Base-by-base conservation (phyloP, 2,888 invertebrate genomes). In the Latrodectus elegans region DNA sequence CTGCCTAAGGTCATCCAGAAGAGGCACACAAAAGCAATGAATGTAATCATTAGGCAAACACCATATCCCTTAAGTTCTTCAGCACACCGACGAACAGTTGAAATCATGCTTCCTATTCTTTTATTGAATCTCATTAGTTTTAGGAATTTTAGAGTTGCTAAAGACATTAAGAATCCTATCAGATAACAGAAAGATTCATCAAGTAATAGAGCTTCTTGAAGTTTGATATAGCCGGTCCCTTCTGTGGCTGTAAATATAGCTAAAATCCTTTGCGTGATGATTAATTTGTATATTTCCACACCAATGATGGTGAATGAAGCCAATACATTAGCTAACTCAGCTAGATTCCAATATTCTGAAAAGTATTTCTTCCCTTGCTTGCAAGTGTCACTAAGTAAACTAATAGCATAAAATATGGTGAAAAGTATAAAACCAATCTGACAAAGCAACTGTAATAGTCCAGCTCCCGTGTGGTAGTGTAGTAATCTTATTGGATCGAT, bases 111-210 rank as follows among this genome's bases (percentile, higher is more conserved):
- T 80, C 92, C 92, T 91, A 93, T 93, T 86, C 93, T 91, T 88
- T 92, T 91, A 91, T 93, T 93, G 91, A 93, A 93, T 80, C 93
- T 91, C 51, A 93, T 91, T 17, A 93, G 91, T 86, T 92, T 92
- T 74, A 93, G 90, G 91, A 93, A 93, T 90, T 93, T 93, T 78
- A 93, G 90, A 6, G 92, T 92, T n/a, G 92, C 92, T 68, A 93
- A 91, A 91, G 93, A 93, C 64, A 93, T 92, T 38, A 93, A 90
- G 90, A 92, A 92, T 12, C 92, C 93, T 11, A 93, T 91, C 89
- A 92, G 91, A 90, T 93, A 93, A n/a, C 92, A 91, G 90, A 93
- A 93, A 26, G 92, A 89, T 79, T 93, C 92, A 81, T 93, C 92
- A 91, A 92, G 91, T 84, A 91, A 91, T 6, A 91, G 92, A 4